A percentile compares a stretch with the other conserved stretches of the same genome.
Evolutionary conservation across 1,140 invertebrate genomes (phyloP).

Genomic region (Neelides sp.): DNA sequence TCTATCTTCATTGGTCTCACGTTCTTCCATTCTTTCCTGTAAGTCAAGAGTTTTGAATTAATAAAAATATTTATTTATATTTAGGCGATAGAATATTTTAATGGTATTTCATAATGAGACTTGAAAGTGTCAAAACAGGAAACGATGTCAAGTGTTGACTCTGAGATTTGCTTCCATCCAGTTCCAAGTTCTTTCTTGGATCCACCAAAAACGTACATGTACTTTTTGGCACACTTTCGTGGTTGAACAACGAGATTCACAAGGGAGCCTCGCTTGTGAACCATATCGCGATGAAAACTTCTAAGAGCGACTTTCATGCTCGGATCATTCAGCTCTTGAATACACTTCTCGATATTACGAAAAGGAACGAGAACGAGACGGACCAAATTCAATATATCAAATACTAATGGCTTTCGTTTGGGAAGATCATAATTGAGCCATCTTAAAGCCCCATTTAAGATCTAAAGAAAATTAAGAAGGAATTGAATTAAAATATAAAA

Average conservation of each 20-base stretch:
- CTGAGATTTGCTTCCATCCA: slow-evolving; percentile 31
- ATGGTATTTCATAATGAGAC: slow-evolving; percentile 1
- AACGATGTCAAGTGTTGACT: slow-evolving; percentile 23
- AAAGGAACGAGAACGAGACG: slow-evolving; percentile 72
- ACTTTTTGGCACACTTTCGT: slow-evolving; percentile 66
- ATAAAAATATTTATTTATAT: background rate
- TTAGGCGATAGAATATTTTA: background rate
- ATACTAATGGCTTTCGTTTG: slow-evolving; percentile 65
- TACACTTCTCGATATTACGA: slow-evolving; percentile 62
- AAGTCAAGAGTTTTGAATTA: slow-evolving; percentile 32
- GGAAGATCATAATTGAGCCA: slow-evolving; percentile 79
- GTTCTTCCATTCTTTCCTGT: slow-evolving; percentile 61
- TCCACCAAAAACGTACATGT: slow-evolving; percentile 80
- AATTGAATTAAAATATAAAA: background rate
- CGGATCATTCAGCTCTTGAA: slow-evolving; percentile 65
- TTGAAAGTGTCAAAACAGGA: slow-evolving; percentile 28
- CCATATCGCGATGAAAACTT: slow-evolving; percentile 68
- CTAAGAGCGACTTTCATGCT: slow-evolving; percentile 65
- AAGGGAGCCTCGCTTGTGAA: slow-evolving; percentile 59
- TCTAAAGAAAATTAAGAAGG: slow-evolving; percentile 39
- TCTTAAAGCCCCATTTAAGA: slow-evolving; percentile 75
- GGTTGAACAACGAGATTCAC: slow-evolving; percentile 63
- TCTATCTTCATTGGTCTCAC: slow-evolving; percentile 70
- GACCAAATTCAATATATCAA: slow-evolving; percentile 71
- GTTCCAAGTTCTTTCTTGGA: slow-evolving; percentile 60